Percentiles rank a stretch among this genome's conserved stretches.
phyloP scores from a whole-genome alignment of 2,888 invertebrate species.

The Phragmatobia fuliginosa region DNA sequence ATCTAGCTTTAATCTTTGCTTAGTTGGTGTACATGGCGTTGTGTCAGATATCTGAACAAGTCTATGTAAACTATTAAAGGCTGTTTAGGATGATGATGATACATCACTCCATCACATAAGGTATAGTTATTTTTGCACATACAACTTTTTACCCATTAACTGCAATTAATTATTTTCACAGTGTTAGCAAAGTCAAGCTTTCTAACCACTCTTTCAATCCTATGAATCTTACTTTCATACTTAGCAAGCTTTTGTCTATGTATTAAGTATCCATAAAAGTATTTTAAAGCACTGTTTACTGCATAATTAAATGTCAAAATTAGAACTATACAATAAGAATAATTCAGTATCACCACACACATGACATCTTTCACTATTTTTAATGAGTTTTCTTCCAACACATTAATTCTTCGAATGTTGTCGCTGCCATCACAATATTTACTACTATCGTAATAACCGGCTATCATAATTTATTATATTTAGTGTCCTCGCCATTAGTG shows the following conservation, averaged over 20 bases:
- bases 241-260: no score
- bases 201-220: neutral
- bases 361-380: slow-evolving; percentile 31
- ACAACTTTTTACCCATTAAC: neutral
- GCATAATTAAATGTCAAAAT: neutral
- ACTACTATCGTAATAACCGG: slow-evolving; percentile 61
- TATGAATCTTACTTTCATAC: neutral
- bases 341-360: slow-evolving; percentile 15
- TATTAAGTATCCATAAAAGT: neutral
- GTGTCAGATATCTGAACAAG: no score
- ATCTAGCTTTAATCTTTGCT: no score
- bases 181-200: neutral
- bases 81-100: no score
- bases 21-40: no score
- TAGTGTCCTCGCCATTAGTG: slow-evolving; percentile 69
- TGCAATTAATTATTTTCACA: neutral
- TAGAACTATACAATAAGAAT: neutral
- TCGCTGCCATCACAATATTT: slow-evolving; percentile 48
- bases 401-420: slow-evolving; percentile 45
- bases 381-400: slow-evolving; percentile 38
- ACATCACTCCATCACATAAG: neutral
- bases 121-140: neutral
- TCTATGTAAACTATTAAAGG: no score
- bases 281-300: neutral
- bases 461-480: slow-evolving; percentile 69